Base-by-base conservation (phyloP, 2,113 vertebrate species). In the Macaca nemestrina region DNA sequence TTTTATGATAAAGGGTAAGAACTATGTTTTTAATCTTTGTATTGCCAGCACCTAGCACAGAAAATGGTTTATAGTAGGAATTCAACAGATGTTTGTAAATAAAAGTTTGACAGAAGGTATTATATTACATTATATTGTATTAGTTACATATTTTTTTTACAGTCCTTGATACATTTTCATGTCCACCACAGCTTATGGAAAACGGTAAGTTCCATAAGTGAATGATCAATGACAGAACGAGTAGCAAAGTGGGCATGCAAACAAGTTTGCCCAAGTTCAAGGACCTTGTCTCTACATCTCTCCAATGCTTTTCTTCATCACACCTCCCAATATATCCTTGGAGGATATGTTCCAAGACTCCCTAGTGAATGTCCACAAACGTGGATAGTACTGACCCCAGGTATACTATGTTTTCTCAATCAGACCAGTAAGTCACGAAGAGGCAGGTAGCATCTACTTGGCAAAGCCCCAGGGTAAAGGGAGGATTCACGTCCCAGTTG, bases 11-110 rank as follows among this genome's bases (percentile, higher is more conserved):
- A 57, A 86, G 6, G 30, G 2, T 87, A 48, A 94, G 6, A 6
- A 59, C 23, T 59, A 11, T 76, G 23, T 87, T 18, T 79, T 90
- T 96, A 55, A 88, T 85, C 18, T 50, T 73, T 75, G 32, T 40
- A 38, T 79, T 73, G 16, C 12, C 38, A 92, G 8, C 22, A 84
- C 3, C 55, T 84, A n/a, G 20, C 40, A 20, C 22, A 72, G 59
- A 93, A 93, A 97, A 93, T 67, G 45, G 13, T 5, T 92, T 83
- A 16, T 48, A 81, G 40, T 81, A 67, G n/a, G 17, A 91, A 82
- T 57, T 78, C 35, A 84, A 38, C 23, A 90, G 0, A 95, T 67
- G 8, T 73, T 90, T 93, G 1, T 52, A 80, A 94, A 78, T 43
- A 79, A 80, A 72, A 80, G 4, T 7, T 25, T 72, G 55, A 57